These are phyloP conservation scores for Hydroisotoma schaefferi DNA, from an alignment of 2,888 invertebrate genomes.

Conservation along the genomic window DNA sequence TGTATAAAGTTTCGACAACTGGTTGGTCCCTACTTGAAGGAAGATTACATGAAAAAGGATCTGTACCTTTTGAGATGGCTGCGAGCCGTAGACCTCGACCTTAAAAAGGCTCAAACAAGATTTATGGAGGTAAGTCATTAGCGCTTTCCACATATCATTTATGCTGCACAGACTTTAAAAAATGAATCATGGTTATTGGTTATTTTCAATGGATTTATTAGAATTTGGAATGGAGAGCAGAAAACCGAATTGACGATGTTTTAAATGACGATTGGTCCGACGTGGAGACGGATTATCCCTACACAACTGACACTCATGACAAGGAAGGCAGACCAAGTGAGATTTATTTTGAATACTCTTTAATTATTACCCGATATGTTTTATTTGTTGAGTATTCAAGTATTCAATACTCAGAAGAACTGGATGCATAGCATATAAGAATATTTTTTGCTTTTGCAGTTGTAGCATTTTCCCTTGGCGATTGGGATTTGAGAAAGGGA, in stretches of 20 bases:
- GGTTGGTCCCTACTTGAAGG: slow-evolving; percentile 13
- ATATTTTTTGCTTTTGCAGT: background rate
- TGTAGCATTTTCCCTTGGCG: slow-evolving; percentile 27
- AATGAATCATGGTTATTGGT: background rate
- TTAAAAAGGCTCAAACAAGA: slow-evolving; percentile 26
- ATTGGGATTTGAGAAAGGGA: slow-evolving; percentile 29
- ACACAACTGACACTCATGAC: slow-evolving; percentile 29
- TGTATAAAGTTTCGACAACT: slow-evolving; percentile 16
- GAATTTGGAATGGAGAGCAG: slow-evolving; percentile 31
- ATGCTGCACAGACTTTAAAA: background rate
- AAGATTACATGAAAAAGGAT: slow-evolving; percentile 24
- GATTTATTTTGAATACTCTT: no score
- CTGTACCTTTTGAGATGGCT: slow-evolving; percentile 29
- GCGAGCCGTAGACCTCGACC: slow-evolving; percentile 26
- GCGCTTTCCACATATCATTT: background rate
- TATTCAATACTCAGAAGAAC: background rate
- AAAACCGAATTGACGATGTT: slow-evolving; percentile 25
- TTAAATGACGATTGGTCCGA: slow-evolving; percentile 33
- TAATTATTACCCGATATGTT: background rate
- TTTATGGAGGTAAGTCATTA: slow-evolving; percentile 28
- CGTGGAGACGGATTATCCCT: slow-evolving; percentile 30
- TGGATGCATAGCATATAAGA: background rate
- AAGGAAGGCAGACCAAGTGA: slow-evolving; percentile 27
- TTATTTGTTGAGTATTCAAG: background rate
- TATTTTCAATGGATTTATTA: slow-evolving; percentile 1